Conservation (phyloP, 92 coral and sea anemone genomes). For the Virgularia gustaviana region DNA sequence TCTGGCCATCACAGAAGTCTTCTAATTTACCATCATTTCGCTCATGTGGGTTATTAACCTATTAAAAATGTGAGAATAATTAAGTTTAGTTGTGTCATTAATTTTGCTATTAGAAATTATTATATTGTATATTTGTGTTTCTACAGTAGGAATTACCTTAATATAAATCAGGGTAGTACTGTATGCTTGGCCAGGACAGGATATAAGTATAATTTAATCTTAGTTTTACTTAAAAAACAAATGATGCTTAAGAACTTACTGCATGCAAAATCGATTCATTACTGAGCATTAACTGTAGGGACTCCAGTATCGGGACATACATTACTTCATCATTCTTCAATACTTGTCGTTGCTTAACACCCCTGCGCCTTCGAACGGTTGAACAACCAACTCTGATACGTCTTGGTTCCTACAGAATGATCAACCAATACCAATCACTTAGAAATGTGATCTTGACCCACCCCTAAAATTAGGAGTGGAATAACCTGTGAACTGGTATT, state of each 20-base stretch:
- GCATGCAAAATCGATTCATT: conserved; percentile 40
- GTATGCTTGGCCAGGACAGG: too few relatives aligned
- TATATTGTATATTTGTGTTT: too few relatives aligned
- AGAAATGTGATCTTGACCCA: too few relatives aligned
- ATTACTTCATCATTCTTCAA: conserved; percentile 56
- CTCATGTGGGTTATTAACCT: too few relatives aligned
- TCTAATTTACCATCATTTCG: conserved; percentile 51
- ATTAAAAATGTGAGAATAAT: too few relatives aligned
- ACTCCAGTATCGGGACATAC: conserved; percentile 51
- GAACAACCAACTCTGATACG: conserved; percentile 53
- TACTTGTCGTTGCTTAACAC: conserved; percentile 46
- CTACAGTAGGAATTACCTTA: too few relatives aligned
- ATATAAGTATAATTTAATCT: background rate
- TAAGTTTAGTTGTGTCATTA: too few relatives aligned
- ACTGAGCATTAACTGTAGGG: conserved; percentile 48
- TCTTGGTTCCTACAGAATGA: conserved; percentile 46
- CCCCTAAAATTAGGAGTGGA: too few relatives aligned
- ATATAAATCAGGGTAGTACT: too few relatives aligned
- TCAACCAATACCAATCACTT: too few relatives aligned
- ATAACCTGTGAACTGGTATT: too few relatives aligned
- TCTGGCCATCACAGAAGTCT: conserved; percentile 56
- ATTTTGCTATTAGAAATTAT: too few relatives aligned
- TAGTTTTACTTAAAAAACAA: background rate
- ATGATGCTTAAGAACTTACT: conserved; percentile 20
- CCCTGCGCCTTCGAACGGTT: conserved; percentile 36